Percentiles rank a stretch among this genome's conserved stretches.
Conservation (phyloP, 2,113 vertebrate species). For the Limanda limanda region DNA sequence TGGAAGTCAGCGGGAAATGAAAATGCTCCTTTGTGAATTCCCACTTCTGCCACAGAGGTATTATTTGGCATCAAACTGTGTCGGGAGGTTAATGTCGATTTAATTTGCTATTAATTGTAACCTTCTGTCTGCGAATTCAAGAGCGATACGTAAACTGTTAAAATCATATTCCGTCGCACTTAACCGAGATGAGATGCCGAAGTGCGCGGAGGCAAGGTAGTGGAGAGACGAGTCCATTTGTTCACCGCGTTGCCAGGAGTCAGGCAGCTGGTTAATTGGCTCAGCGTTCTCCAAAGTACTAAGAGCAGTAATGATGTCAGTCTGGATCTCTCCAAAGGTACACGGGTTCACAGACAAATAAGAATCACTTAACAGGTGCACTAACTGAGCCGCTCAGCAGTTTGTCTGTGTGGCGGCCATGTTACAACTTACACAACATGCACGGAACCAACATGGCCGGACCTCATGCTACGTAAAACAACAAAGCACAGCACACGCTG, state of each 20-base stretch:
- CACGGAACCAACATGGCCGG: neutral
- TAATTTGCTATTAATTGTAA: constrained; percentile 79
- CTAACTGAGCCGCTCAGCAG: neutral
- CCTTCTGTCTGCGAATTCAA: constrained; percentile 54
- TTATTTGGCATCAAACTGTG: constrained; percentile 66
- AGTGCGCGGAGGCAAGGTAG: constrained; percentile 34
- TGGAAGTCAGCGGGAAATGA: neutral
- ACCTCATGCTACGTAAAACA: neutral
- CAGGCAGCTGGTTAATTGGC: constrained; percentile 73
- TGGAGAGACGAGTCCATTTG: constrained; percentile 68
- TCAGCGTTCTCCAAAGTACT: constrained; percentile 60
- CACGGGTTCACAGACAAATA: constrained; percentile 42
- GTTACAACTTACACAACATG: constrained; percentile 3
- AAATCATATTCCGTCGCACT: constrained; percentile 62
- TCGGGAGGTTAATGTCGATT: constrained; percentile 76
- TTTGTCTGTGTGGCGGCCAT: neutral
- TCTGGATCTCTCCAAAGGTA: constrained; percentile 41
- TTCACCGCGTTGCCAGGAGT: constrained; percentile 59
- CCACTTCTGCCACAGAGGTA: constrained; percentile 19
- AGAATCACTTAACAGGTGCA: constrained; percentile 31
- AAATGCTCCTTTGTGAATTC: constrained; percentile 27
- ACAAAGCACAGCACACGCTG: neutral
- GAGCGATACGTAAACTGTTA: constrained; percentile 63
- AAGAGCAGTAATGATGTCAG: constrained; percentile 69
- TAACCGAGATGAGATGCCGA: constrained; percentile 38